These are phyloP conservation scores for Dendronephthya gigantea DNA, from an alignment of 64 coral and sea anemone species.

Conservation along the genomic window DNA sequence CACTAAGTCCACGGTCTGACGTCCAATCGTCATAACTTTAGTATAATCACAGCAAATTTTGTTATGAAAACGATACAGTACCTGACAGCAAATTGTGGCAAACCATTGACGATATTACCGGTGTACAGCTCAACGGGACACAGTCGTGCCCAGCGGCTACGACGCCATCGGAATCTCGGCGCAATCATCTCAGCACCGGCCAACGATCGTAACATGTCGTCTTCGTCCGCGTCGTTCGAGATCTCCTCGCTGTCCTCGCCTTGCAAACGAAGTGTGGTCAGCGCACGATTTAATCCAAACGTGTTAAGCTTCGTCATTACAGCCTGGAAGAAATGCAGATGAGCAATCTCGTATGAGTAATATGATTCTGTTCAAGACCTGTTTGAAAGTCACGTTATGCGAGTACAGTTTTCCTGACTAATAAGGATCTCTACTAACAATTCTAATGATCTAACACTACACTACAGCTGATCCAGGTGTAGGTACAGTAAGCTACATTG, in stretches of 20 bases:
- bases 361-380: no score
- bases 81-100: slow-evolving; percentile 70
- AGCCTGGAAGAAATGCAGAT: slow-evolving; percentile 21
- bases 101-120: slow-evolving; percentile 62
- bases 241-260: slow-evolving; percentile 82
- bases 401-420: not conserved
- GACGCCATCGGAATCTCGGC: slow-evolving; percentile 86
- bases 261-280: slow-evolving; percentile 63
- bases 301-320: slow-evolving; percentile 95
- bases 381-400: no score
- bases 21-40: no score
- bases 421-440: no score
- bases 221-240: slow-evolving; percentile 69
- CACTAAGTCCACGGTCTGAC: no score
- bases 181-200: slow-evolving; percentile 78
- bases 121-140: slow-evolving; percentile 75
- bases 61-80: slow-evolving; percentile 1
- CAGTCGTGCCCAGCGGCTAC: slow-evolving; percentile 62
- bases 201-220: slow-evolving; percentile 75
- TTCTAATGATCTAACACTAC: no score
- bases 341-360: not conserved
- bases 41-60: no score
- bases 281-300: slow-evolving; percentile 65
- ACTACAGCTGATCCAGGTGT: no score
- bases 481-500: not conserved